Conservation (phyloP, 2,113 vertebrate species). For the Ploceus nigricollis region DNA sequence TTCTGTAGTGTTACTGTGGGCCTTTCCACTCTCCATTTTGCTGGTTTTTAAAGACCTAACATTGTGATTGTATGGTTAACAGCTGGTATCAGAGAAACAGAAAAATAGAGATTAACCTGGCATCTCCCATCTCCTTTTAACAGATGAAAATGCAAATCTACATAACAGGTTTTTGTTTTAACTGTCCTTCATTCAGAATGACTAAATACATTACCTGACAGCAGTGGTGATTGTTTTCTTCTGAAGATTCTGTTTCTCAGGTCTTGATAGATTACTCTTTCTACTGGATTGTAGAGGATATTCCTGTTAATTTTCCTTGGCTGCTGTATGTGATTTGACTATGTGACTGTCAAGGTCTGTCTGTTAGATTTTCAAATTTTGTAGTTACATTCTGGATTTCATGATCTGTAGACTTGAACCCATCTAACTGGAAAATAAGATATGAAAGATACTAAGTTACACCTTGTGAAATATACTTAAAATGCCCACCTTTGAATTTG, state of each 20-base stretch:
- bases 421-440: constrained; percentile 21
- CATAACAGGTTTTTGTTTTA: not conserved
- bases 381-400: not conserved
- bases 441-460: not conserved
- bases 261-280: constrained; percentile 32
- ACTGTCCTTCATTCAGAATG: not conserved
- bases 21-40: not conserved
- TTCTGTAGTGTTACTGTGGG: not conserved
- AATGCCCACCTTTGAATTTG: not conserved
- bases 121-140: not conserved
- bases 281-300: constrained; percentile 38
- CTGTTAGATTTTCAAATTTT: constrained; percentile 41
- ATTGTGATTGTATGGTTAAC: not conserved
- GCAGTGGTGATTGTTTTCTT: not conserved
- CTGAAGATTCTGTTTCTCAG: constrained; percentile 38
- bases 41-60: not conserved
- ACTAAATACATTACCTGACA: not conserved
- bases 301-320: constrained; percentile 49
- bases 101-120: not conserved
- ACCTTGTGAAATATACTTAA: not conserved
- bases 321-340: constrained; percentile 36
- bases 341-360: constrained; percentile 27
- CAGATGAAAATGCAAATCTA: not conserved
- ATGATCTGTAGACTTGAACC: not conserved
- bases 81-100: not conserved